Conservation (phyloP, 2,888 invertebrate species). For the Seira sanloemensis region DNA sequence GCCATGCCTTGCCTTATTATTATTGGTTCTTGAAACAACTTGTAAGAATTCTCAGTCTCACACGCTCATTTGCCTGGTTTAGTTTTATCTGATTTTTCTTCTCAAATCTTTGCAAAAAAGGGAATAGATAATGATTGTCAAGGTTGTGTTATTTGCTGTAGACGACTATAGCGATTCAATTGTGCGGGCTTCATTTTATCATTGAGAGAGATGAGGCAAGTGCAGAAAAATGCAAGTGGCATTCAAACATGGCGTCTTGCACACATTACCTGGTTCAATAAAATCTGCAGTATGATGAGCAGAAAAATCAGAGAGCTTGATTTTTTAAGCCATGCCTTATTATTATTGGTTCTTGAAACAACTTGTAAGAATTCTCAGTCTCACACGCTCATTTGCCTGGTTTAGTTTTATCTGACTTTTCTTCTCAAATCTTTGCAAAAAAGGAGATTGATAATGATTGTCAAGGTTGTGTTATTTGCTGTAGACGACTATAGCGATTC, state of each 20-base stretch:
- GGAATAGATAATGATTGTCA: constrained; percentile 55
- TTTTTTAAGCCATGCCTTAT: too few species aligned
- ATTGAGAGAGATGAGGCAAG: too few species aligned
- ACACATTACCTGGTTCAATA: too few species aligned
- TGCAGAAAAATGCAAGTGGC: constrained; percentile 1
- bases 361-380: constrained; percentile 10
- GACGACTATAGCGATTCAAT: neutral
- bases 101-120: constrained; percentile 26
- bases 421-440: constrained; percentile 17
- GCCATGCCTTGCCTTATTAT: too few species aligned
- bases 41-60: constrained; percentile 20
- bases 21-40: neutral
- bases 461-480: constrained; percentile 43
- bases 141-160: constrained; percentile 30
- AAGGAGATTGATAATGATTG: constrained; percentile 54
- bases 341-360: neutral
- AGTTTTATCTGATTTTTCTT: neutral
- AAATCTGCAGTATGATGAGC: too few species aligned
- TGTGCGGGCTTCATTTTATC: neutral
- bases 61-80: constrained; percentile 19
- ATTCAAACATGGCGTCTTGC: neutral
- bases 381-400: constrained; percentile 22
- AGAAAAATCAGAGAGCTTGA: too few species aligned
- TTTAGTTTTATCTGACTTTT: constrained; percentile 8
- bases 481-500: neutral